These are phyloP conservation scores for Diplazon laetatorius DNA, from an alignment of 2,888 invertebrate genomes.

Conservation along the genomic window DNA sequence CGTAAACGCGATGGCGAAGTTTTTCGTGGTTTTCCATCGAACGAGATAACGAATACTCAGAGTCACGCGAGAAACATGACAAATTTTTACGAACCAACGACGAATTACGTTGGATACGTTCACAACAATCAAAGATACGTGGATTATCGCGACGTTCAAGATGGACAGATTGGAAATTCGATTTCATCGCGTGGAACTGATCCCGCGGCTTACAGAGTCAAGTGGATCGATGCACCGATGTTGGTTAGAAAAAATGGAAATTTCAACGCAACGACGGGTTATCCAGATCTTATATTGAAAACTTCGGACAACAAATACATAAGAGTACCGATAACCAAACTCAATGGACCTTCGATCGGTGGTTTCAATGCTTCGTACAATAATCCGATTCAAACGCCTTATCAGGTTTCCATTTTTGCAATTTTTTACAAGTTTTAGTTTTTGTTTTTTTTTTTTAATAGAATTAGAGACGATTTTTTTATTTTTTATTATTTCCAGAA, in stretches of 20 bases:
- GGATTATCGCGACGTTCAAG: slow-evolving; percentile 32
- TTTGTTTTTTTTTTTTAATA: not conserved
- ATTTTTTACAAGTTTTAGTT: not conserved
- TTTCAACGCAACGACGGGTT: slow-evolving; percentile 44
- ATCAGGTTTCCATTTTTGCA: slow-evolving; percentile 48
- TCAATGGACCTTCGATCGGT: slow-evolving; percentile 56
- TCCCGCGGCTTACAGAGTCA: slow-evolving; percentile 50
- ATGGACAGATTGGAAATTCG: slow-evolving; percentile 33
- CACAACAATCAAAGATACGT: slow-evolving; percentile 37
- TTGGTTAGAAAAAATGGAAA: slow-evolving; percentile 60
- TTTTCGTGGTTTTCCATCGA: slow-evolving; percentile 70
- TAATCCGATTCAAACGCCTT: slow-evolving; percentile 19
- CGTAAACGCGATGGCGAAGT: slow-evolving; percentile 59
- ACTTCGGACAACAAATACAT: slow-evolving; percentile 68
- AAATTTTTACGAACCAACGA: slow-evolving; percentile 56
- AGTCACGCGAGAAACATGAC: slow-evolving; percentile 67
- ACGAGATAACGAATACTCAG: slow-evolving; percentile 69
- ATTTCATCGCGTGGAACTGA: slow-evolving; percentile 50
- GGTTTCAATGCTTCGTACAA: slow-evolving; percentile 26
- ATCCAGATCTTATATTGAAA: slow-evolving; percentile 63
- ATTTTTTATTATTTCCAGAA: too few relatives aligned
- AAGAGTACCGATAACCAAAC: slow-evolving; percentile 66
- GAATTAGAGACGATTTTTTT: not conserved
- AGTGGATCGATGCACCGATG: slow-evolving; percentile 67
- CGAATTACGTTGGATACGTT: slow-evolving; percentile 52